These are phyloP conservation scores for Netelia virgata DNA, from an alignment of 2,888 invertebrate species.

Conservation along the genomic window DNA sequence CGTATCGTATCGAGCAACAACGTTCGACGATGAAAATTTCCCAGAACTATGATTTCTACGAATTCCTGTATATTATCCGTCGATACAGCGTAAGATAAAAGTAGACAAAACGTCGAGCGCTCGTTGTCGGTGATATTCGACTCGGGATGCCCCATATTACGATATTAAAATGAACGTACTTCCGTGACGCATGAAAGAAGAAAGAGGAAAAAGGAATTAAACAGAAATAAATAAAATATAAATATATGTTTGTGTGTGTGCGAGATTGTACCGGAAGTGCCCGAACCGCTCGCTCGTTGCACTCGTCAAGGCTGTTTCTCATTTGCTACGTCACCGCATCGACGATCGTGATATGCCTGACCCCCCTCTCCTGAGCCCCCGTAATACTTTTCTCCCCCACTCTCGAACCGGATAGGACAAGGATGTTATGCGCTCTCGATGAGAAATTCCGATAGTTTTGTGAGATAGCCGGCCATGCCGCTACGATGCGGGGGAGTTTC, in stretches of 20 bases:
- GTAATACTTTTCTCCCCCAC: background rate
- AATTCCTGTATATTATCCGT: background rate
- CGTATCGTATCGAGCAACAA: too few relatives aligned
- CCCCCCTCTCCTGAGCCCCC: background rate
- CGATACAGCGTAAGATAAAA: background rate
- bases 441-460: constrained; percentile 50
- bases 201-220: too few relatives aligned
- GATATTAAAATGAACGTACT: constrained; percentile 24
- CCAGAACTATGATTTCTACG: background rate
- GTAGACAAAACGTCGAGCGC: background rate
- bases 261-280: constrained; percentile 53
- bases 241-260: background rate
- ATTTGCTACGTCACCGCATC: constrained; percentile 31
- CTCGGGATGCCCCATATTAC: constrained; percentile 57
- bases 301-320: constrained; percentile 49
- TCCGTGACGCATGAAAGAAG: background rate
- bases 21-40: constrained; percentile 2
- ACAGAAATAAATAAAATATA: background rate
- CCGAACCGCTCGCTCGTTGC: constrained; percentile 33
- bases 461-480: constrained; percentile 42
- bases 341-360: constrained; percentile 26
- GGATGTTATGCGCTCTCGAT: constrained; percentile 42
- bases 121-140: constrained; percentile 9
- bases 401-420: background rate
- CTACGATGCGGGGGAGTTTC: constrained; percentile 19